These are phyloP conservation scores for Muntiacus reevesi DNA, from an alignment of 2,113 vertebrate genomes.

Conservation along the genomic window DNA sequence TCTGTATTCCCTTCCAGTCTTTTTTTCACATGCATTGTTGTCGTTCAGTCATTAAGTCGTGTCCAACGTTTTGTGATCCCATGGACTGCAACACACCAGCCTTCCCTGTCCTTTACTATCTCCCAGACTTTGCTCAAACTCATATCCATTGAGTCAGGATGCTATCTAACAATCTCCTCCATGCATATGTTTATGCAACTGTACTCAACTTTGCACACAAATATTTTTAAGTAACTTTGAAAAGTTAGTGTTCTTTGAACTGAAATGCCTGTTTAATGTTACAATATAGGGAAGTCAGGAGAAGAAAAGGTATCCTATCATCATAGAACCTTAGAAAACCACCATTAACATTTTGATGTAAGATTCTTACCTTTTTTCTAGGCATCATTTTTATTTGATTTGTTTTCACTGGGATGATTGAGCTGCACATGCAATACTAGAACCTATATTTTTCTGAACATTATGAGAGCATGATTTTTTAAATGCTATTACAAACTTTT, in stretches of 20 bases:
- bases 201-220: neutral
- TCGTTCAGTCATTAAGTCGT: rapidly evolving
- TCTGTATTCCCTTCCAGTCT: neutral
- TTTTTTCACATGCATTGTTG: neutral
- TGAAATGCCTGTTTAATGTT: neutral
- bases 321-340: neutral
- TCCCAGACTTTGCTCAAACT: neutral
- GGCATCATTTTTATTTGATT: neutral
- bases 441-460: neutral
- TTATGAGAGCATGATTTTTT: neutral
- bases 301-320: neutral
- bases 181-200: neutral
- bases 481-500: neutral
- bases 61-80: neutral
- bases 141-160: neutral
- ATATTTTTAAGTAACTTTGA: neutral
- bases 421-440: neutral
- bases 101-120: neutral
- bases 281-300: neutral
- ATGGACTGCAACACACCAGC: neutral
- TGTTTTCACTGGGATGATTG: neutral
- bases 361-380: neutral
- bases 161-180: neutral
- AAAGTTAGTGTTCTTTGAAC: neutral
- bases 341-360: neutral